Conservation (phyloP, 2,113 vertebrate species). For the Toxotes jaculatrix region DNA sequence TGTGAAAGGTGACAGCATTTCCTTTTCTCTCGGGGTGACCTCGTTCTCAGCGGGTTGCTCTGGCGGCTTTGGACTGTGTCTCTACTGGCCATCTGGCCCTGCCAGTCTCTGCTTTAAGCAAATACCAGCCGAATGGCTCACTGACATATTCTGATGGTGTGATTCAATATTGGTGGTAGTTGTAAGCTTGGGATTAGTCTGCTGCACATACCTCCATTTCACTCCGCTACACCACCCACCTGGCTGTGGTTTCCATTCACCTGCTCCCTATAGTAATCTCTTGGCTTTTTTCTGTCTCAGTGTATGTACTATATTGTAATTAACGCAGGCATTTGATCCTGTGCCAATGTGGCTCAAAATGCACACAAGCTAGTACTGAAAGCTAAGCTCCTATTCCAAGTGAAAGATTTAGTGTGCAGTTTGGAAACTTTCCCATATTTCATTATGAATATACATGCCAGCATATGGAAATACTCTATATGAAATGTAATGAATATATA, state of each 20-base stretch:
- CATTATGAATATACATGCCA: not conserved
- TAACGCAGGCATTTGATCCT: slow-evolving; percentile 24
- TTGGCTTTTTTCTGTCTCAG: not conserved
- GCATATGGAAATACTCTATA: slow-evolving; percentile 12
- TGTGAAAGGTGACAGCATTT: slow-evolving; percentile 68
- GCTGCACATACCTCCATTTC: slow-evolving; percentile 43
- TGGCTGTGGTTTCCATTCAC: slow-evolving; percentile 55
- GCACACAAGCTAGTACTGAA: not conserved
- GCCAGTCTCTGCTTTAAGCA: slow-evolving; percentile 58
- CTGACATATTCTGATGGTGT: slow-evolving; percentile 70
- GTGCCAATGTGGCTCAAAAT: slow-evolving; percentile 11
- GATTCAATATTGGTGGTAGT: slow-evolving; percentile 67
- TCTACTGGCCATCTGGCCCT: slow-evolving; percentile 74
- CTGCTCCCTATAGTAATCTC: slow-evolving; percentile 49
- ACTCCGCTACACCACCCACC: slow-evolving; percentile 53
- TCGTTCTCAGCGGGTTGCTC: slow-evolving; percentile 63
- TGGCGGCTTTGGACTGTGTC: slow-evolving; percentile 58
- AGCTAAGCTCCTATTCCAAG: slow-evolving; percentile 16
- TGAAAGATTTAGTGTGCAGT: slow-evolving; percentile 10
- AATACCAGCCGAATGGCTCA: slow-evolving; percentile 54
- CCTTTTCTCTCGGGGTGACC: slow-evolving; percentile 62
- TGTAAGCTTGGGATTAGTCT: slow-evolving; percentile 75
- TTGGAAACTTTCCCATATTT: slow-evolving; percentile 32
- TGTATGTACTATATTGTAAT: slow-evolving; percentile 21
- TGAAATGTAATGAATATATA: not conserved